Percentiles rank a stretch among this genome's conserved stretches.
These are phyloP conservation scores for Drosophila picticornis DNA, from an alignment of 2,888 invertebrate species.

Conservation along the genomic window DNA sequence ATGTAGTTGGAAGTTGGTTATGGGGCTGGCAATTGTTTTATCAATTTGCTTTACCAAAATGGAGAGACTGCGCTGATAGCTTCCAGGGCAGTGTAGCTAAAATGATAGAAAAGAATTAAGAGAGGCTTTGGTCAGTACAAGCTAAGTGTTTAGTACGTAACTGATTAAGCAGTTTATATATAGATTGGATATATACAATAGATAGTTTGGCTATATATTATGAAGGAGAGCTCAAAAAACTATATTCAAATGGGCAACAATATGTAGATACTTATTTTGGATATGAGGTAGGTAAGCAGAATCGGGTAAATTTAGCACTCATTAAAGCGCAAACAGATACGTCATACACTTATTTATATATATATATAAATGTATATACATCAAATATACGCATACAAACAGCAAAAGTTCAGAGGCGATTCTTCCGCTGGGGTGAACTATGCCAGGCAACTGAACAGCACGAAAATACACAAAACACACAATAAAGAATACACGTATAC, in stretches of 20 bases:
- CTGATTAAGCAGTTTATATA: slow-evolving; percentile 17
- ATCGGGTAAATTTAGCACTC: slow-evolving; percentile 45
- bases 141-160: slow-evolving; percentile 27
- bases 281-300: slow-evolving; percentile 52
- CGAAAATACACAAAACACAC: slow-evolving; percentile 43
- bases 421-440: slow-evolving; percentile 62
- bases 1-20: slow-evolving; percentile 9
- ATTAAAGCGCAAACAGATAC: slow-evolving; percentile 62
- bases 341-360: background rate
- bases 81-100: slow-evolving; percentile 79
- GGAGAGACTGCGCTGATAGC: slow-evolving; percentile 68
- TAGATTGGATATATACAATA: background rate
- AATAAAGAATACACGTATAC: slow-evolving; percentile 48
- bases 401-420: slow-evolving; percentile 63
- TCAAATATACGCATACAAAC: slow-evolving; percentile 18
- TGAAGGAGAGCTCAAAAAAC: slow-evolving; percentile 2
- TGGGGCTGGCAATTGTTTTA: slow-evolving; percentile 20
- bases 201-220: background rate
- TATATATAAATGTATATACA: slow-evolving; percentile 9
- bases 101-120: slow-evolving; percentile 71
- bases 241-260: slow-evolving; percentile 13
- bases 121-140: slow-evolving; percentile 51
- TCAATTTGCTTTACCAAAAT: slow-evolving; percentile 62
- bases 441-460: slow-evolving; percentile 27
- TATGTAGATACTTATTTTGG: slow-evolving; percentile 11